Conservation (phyloP, 23 tunicate genomes). For the Ciona savignyi region DNA sequence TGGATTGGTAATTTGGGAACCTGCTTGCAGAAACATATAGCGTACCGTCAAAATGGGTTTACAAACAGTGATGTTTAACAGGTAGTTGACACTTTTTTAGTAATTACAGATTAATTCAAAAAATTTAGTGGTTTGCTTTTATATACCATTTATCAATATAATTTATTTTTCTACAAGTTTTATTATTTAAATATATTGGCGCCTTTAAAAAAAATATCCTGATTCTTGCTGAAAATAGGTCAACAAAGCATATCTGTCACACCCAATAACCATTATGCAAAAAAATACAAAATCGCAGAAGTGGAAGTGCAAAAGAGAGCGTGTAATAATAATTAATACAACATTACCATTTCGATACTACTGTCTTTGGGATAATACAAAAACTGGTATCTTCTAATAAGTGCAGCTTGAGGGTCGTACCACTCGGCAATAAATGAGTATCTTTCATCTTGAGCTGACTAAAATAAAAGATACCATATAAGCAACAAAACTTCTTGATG, state of each 20-base stretch:
- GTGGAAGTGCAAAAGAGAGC: not conserved
- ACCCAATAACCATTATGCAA: not conserved
- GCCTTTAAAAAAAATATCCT: no score
- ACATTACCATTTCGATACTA: slow-evolving; percentile 87
- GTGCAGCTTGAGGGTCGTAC: slow-evolving; percentile 97
- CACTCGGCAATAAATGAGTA: slow-evolving; percentile 81
- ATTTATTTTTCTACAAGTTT: no score
- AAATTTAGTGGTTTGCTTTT: no score
- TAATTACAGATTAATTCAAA: no score
- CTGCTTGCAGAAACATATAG: no score
- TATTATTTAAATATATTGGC: no score
- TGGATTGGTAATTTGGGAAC: no score
- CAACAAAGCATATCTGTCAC: not conserved
- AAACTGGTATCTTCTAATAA: slow-evolving; percentile 86
- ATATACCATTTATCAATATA: no score
- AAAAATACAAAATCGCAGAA: not conserved
- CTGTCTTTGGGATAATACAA: slow-evolving; percentile 83
- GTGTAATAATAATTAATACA: not conserved
- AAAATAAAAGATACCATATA: not conserved
- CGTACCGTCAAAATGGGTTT: no score
- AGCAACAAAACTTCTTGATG: no score
- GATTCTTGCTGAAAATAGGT: not conserved
- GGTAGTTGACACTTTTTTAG: no score
- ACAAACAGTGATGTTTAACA: no score
- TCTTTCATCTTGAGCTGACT: slow-evolving; percentile 89